Percentiles rank a stretch among this genome's conserved stretches.
phyloP scores from a whole-genome alignment of 2,113 vertebrate genomes.

The Paralichthys olivaceus region DNA sequence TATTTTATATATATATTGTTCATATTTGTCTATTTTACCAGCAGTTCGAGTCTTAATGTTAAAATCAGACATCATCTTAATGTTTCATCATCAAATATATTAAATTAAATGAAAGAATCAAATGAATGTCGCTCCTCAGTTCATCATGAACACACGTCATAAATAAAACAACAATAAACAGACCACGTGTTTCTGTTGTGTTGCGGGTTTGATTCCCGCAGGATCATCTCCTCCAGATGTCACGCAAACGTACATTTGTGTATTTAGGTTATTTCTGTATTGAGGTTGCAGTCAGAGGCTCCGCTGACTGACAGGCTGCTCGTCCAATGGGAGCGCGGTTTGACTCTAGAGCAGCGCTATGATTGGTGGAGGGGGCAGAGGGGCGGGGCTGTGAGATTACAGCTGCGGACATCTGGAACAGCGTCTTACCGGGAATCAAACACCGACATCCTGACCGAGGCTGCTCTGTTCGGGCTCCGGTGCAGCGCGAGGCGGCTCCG shows the following conservation, averaged over 20 bases:
- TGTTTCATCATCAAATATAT: too few relatives aligned
- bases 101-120: too few relatives aligned
- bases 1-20: background rate
- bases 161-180: background rate
- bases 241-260: conserved; percentile 51
- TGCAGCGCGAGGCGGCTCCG: conserved; percentile 17
- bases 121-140: too few relatives aligned
- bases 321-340: conserved; percentile 40
- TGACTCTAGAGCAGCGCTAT: background rate
- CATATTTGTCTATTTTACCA: background rate
- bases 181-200: background rate
- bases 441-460: conserved; percentile 3
- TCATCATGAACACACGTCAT: too few relatives aligned
- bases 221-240: conserved; percentile 53
- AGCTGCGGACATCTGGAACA: conserved; percentile 72
- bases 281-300: conserved; percentile 51
- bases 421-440: conserved; percentile 34
- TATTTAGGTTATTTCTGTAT: conserved; percentile 71
- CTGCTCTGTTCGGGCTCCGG: background rate
- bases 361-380: conserved; percentile 39
- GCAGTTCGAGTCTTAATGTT: too few relatives aligned
- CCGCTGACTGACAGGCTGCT: background rate
- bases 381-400: conserved; percentile 64
- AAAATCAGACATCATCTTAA: too few relatives aligned
- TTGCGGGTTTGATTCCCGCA: conserved; percentile 28